These are phyloP conservation scores for Propithecus coquereli DNA, from an alignment of 2,113 vertebrate genomes.

Conservation along the genomic window DNA sequence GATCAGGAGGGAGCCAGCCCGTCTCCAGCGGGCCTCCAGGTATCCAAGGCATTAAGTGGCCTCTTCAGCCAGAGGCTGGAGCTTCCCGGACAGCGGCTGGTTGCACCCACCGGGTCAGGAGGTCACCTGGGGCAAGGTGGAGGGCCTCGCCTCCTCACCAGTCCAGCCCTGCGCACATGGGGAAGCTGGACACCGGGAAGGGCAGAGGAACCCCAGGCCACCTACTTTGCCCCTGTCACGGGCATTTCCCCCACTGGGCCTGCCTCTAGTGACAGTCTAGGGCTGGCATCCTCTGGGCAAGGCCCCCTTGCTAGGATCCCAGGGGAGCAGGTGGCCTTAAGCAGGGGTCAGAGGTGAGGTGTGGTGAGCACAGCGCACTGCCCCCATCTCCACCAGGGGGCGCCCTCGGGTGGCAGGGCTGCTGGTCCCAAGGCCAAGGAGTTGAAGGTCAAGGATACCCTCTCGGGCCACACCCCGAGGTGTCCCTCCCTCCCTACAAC, in stretches of 20 bases:
- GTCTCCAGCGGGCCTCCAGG: neutral
- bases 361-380: too few species aligned
- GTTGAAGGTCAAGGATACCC: neutral
- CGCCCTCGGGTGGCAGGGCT: accelerated
- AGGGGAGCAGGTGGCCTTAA: neutral
- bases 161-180: neutral
- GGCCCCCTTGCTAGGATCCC: neutral
- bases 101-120: accelerated
- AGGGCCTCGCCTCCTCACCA: neutral
- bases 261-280: neutral
- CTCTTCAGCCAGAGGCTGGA: neutral
- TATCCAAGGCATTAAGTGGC: neutral
- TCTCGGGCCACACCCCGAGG: neutral
- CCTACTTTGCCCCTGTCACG: neutral
- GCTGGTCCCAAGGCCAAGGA: accelerated
- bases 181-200: neutral
- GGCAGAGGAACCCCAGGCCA: neutral
- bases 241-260: neutral
- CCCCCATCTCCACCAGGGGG: neutral
- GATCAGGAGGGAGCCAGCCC: neutral
- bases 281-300: neutral
- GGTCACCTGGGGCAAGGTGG: neutral
- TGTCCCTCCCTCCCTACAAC: neutral
- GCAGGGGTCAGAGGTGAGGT: neutral
- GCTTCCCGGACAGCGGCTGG: neutral